Evolutionary conservation across 2,888 invertebrate genomes (phyloP).

Genomic region (Calameuta idolon): DNA sequence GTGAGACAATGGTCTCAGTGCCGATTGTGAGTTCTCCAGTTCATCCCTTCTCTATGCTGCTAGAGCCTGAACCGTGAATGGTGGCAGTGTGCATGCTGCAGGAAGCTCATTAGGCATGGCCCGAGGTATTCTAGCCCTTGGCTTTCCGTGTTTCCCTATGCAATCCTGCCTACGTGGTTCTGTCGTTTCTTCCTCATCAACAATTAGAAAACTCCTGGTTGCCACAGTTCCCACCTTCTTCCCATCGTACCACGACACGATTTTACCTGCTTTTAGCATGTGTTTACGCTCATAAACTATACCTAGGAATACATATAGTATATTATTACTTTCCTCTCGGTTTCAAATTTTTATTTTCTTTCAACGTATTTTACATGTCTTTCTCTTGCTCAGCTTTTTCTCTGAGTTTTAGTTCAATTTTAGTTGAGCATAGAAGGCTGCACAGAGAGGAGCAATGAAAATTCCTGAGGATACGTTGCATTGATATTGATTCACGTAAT

Average conservation of each 20-base stretch:
- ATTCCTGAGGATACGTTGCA: background rate
- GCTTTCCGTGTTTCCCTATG: conserved; percentile 17
- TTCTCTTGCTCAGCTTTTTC: background rate
- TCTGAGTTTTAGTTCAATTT: background rate
- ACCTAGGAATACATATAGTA: background rate
- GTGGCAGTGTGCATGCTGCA: conserved; percentile 36
- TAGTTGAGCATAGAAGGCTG: background rate
- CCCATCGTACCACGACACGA: background rate
- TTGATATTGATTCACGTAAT: background rate
- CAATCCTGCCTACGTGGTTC: conserved; percentile 1
- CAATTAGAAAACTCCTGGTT: conserved; percentile 29
- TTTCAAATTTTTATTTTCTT: background rate
- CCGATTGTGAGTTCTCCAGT: conserved; percentile 36
- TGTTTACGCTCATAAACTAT: background rate
- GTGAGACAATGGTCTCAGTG: conserved; percentile 39
- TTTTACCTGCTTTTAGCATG: background rate
- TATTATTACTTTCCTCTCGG: background rate
- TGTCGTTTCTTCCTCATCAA: conserved; percentile 27
- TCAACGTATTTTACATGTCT: background rate
- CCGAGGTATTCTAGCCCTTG: conserved; percentile 56
- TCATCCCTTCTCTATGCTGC: conserved; percentile 12
- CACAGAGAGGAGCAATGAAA: background rate
- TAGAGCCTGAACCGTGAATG: conserved; percentile 9
- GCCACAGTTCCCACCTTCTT: background rate
- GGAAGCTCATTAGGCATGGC: conserved; percentile 67